These are phyloP conservation scores for Drosophila antonietae DNA, from an alignment of 2,888 invertebrate species.

Conservation along the genomic window DNA sequence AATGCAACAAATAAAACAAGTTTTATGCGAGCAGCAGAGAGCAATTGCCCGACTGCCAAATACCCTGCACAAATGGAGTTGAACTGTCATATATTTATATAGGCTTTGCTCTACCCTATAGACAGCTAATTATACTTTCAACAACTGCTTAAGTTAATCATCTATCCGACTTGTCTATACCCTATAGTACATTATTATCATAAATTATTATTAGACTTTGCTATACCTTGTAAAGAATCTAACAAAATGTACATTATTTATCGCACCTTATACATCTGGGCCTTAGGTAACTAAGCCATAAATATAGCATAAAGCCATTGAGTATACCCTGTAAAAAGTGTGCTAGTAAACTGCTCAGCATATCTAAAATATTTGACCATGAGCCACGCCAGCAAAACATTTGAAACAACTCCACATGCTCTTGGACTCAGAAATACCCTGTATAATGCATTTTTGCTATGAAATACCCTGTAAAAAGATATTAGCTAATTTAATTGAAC, in stretches of 20 bases:
- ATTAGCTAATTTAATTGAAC: neutral
- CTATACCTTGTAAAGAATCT: neutral
- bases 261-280: no score
- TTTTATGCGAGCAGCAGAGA: neutral
- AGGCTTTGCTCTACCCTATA: neutral
- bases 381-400: no score
- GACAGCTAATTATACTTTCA: neutral
- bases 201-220: no score
- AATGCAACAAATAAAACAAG: constrained; percentile 59
- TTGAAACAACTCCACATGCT: accelerated
- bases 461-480: neutral
- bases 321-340: neutral
- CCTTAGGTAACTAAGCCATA: no score
- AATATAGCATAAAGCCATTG: neutral
- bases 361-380: neutral
- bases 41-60: neutral
- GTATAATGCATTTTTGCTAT: neutral
- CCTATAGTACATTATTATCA: no score
- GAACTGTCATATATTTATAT: neutral
- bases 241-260: no score
- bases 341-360: neutral
- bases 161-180: neutral
- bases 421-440: neutral
- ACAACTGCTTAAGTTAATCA: neutral
- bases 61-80: constrained; percentile 18